These are phyloP conservation scores for Ostrea denselamellosa DNA, from an alignment of 1,140 invertebrate genomes.

Conservation along the genomic window DNA sequence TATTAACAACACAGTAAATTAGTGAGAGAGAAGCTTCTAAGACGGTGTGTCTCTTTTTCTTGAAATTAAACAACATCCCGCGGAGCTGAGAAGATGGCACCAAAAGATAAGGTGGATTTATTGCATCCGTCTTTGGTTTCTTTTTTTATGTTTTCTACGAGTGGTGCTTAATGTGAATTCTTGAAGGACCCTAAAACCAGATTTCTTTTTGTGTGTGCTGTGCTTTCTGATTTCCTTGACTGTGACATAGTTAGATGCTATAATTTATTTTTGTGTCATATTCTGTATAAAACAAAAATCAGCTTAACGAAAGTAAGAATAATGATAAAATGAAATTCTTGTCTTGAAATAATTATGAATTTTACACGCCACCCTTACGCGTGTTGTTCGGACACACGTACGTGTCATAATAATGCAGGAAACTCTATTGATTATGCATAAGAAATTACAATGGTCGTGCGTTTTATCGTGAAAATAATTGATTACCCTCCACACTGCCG, in stretches of 20 bases:
- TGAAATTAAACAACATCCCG: conserved; percentile 37
- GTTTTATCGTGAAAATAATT: conserved; percentile 15
- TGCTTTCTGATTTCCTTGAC: neutral
- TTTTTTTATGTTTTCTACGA: conserved; percentile 34
- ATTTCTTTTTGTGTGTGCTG: neutral
- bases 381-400: neutral
- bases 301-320: neutral
- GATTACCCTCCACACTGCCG: neutral
- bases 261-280: neutral
- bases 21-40: conserved; percentile 5
- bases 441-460: neutral
- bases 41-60: conserved; percentile 32
- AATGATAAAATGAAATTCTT: too few species aligned
- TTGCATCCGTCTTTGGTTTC: conserved; percentile 37
- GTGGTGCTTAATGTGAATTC: conserved; percentile 35
- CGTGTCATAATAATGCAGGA: neutral
- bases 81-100: conserved; percentile 31
- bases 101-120: conserved; percentile 38
- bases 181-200: conserved; percentile 16
- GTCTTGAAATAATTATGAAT: neutral
- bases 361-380: neutral
- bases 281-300: neutral
- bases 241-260: neutral
- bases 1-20: conserved; percentile 40
- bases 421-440: conserved; percentile 17